phyloP scores from a whole-genome alignment of 2,113 vertebrate species.

The Semnornis frantzii region DNA sequence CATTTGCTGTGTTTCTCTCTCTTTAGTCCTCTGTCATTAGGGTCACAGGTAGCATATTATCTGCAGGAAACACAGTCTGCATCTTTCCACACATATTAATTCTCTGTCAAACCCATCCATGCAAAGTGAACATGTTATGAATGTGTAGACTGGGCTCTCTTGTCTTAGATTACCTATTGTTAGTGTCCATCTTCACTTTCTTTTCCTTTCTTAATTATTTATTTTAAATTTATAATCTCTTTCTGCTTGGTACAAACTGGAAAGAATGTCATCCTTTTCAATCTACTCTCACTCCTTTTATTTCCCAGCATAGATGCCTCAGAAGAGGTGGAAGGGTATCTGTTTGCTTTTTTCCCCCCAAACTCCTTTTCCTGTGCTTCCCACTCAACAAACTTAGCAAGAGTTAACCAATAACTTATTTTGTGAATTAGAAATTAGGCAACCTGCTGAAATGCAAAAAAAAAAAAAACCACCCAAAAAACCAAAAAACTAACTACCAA shows the following conservation, averaged over 20 bases:
- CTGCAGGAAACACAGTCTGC: not conserved
- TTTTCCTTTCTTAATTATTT: not conserved
- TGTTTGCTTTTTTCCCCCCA: too few species aligned
- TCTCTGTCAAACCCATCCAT: not conserved
- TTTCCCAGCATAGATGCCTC: not conserved
- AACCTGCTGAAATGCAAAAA: not conserved
- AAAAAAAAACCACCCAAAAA: not conserved
- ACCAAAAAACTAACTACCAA: not conserved
- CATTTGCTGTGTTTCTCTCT: not conserved
- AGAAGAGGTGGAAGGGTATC: not conserved
- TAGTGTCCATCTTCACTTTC: not conserved
- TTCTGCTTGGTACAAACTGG: not conserved
- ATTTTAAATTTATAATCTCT: not conserved
- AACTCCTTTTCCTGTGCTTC: not conserved
- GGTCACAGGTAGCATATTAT: not conserved
- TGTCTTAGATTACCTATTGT: not conserved
- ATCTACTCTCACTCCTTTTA: not conserved
- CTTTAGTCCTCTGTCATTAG: not conserved
- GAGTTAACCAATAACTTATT: not conserved
- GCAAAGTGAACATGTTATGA: not conserved
- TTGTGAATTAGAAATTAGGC: not conserved
- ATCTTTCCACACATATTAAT: not conserved
- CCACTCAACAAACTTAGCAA: not conserved
- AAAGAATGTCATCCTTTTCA: not conserved
- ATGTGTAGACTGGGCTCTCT: not conserved